Percentiles rank a stretch among this genome's conserved stretches.
Evolutionary conservation across 1,140 invertebrate species (phyloP).

Genomic region (Platorchestia sp.): DNA sequence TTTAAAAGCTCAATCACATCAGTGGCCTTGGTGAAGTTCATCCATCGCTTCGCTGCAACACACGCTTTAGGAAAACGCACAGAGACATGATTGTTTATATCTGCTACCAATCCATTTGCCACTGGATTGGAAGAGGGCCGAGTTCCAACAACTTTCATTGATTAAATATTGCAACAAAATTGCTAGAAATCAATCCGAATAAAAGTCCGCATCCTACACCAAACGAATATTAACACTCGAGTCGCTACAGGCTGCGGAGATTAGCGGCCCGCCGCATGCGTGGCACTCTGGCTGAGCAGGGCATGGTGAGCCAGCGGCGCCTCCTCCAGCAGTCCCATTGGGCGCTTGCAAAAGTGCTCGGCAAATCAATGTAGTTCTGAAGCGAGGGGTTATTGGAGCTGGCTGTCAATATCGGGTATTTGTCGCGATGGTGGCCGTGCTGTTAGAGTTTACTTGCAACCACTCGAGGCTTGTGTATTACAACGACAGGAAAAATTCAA

Average conservation of each 20-base stretch:
- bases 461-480: neutral
- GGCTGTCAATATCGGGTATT: neutral
- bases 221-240: neutral
- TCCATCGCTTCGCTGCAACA: too few species aligned
- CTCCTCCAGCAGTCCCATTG: neutral
- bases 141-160: neutral
- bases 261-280: neutral
- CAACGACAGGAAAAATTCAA: neutral
- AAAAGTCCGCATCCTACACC: neutral
- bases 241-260: neutral
- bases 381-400: neutral
- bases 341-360: neutral
- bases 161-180: neutral
- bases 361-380: neutral
- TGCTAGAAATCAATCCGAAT: neutral
- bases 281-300: neutral
- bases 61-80: too few species aligned
- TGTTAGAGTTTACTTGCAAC: neutral
- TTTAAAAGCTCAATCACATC: neutral
- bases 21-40: neutral
- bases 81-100: neutral
- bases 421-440: neutral
- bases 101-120: neutral
- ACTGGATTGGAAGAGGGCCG: neutral
- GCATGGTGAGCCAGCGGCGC: neutral